phyloP scores from a whole-genome alignment of 2,797 vertebrate genomes.

The Allobates femoralis region DNA sequence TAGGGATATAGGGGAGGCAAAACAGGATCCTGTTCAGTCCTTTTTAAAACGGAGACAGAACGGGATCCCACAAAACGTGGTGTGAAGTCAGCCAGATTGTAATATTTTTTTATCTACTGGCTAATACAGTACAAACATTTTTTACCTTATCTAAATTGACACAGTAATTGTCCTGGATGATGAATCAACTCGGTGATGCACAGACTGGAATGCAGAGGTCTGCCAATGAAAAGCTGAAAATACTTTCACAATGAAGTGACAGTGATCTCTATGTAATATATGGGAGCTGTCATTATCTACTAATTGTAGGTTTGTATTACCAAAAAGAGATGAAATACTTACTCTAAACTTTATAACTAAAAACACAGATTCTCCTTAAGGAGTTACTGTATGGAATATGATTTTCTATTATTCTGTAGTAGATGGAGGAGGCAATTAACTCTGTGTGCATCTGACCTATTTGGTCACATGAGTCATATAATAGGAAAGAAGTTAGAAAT shows the following conservation, averaged over 20 bases:
- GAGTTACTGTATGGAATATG: background rate
- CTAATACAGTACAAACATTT: no score
- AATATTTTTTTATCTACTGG: no score
- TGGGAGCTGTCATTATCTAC: background rate
- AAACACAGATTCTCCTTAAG: background rate
- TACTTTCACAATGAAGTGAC: background rate
- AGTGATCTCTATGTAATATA: background rate
- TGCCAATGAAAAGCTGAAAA: background rate
- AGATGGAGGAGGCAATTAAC: background rate
- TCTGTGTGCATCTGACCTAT: background rate
- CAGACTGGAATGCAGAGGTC: background rate
- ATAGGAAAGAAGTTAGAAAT: background rate
- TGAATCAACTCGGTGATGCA: conserved; percentile 39
- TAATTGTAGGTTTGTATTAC: conserved; percentile 12
- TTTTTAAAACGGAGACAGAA: no score
- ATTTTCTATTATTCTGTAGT: background rate
- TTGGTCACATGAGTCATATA: background rate
- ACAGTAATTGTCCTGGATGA: conserved; percentile 1
- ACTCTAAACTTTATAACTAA: background rate
- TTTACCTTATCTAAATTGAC: conserved; percentile 8
- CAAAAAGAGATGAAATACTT: conserved; percentile 20
- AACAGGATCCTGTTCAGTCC: no score
- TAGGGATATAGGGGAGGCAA: no score
- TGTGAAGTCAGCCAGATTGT: no score
- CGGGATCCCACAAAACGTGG: no score